A percentile compares a stretch with the other conserved stretches of the same genome.
Evolutionary conservation across 2,888 invertebrate species (phyloP).

Genomic region (Drosophila hamatofila): DNA sequence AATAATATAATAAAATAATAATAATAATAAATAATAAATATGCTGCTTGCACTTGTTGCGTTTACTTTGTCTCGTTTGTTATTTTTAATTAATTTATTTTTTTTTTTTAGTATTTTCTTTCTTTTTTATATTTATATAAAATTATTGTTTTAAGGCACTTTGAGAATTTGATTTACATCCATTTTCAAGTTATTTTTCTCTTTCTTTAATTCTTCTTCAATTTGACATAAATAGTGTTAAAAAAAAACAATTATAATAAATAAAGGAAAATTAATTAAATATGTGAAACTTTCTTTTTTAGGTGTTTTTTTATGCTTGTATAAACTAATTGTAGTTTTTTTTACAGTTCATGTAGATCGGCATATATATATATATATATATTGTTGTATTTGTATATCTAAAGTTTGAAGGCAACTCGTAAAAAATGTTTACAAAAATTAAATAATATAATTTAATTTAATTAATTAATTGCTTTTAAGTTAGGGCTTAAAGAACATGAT

Average conservation of each 20-base stretch:
- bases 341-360: conserved; percentile 10
- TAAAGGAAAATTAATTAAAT: conserved; percentile 52
- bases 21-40: conserved; percentile 72
- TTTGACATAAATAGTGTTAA: conserved; percentile 44
- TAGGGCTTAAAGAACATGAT: conserved; percentile 25
- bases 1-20: conserved; percentile 58
- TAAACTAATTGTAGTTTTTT: conserved; percentile 46
- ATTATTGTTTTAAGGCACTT: conserved; percentile 80
- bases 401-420: conserved; percentile 44
- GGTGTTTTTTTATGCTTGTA: conserved; percentile 21
- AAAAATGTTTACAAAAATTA: conserved; percentile 47
- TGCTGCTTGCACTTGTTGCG: conserved; percentile 50
- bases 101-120: conserved; percentile 4
- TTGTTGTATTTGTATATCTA: conserved; percentile 10
- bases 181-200: conserved; percentile 28
- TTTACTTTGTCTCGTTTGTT: conserved; percentile 3
- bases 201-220: conserved; percentile 19
- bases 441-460: conserved; percentile 43
- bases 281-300: conserved; percentile 31
- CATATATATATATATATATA: conserved; percentile 4
- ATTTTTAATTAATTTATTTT: background rate
- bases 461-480: conserved; percentile 44
- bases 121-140: conserved; percentile 30
- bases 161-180: conserved; percentile 75
- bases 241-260: conserved; percentile 50